Evolutionary conservation across 2,113 vertebrate species (phyloP), one percentile per base, ranked within the genome.

Genomic region (Saguinus midas): DNA sequence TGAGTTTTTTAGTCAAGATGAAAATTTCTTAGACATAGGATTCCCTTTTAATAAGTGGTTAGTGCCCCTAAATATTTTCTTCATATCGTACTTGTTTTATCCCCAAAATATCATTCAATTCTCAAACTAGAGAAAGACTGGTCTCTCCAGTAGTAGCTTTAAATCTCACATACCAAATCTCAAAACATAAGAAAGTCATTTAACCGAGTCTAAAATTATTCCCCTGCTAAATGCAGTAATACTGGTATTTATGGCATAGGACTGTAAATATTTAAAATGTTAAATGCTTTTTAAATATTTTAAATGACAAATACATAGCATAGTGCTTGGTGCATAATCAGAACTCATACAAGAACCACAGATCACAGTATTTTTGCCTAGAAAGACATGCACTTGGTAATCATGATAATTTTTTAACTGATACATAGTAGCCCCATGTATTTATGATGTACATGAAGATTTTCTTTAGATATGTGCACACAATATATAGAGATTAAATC

Each of bases 171-270:
- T 20, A 45, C 13, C 16, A 94, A 90, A 82, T 76, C 76, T 90
- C 68, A 76, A 80, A 66, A 50, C 29, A 10, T n/a, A 87, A 35
- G 6, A 88, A 81, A 61, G 76, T 48, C 55, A 64, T 81, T 89
- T 91, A 93, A 43, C 21, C 37, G 79, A 93, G 23, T 64, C 75
- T 95, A 57, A 50, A 81, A 86, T 89, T 89, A 23, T 86, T 81
- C 10, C 57, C 40, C 27, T 75, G 35, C 66, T 82, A 82, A 73
- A 61, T 50, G 17, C 45, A 4, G 10, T 68, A 8, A 73, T 84
- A 61, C 17, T 37, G 55, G 8, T 8, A 13, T 81, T 43, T 85
- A 58, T 13, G 13, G 9, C 8, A 73, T 50, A 80, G 18, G 37
- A 45, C 35, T 79, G 0, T 79, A 85, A 72, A 78, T 64, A 58